These are phyloP conservation scores for Leucoptera coffeella DNA, from an alignment of 2,888 invertebrate species.

Conservation along the genomic window DNA sequence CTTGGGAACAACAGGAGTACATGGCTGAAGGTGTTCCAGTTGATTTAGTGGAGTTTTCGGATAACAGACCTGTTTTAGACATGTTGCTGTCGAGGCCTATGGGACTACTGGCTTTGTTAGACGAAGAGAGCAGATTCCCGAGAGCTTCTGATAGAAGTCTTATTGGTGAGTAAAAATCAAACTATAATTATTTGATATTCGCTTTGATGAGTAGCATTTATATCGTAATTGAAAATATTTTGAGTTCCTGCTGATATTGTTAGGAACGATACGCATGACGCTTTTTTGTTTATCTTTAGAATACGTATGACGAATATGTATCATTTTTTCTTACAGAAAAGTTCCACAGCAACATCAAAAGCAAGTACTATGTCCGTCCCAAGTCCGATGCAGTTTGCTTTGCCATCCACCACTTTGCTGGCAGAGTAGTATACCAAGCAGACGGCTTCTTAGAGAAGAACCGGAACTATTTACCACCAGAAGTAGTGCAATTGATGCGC, in stretches of 20 bases:
- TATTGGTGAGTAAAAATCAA: conserved; percentile 52
- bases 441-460: conserved; percentile 75
- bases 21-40: conserved; percentile 74
- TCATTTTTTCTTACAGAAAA: conserved; percentile 53
- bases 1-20: conserved; percentile 80
- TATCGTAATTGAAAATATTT: too few relatives aligned
- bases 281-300: neutral
- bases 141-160: conserved; percentile 66
- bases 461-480: conserved; percentile 70
- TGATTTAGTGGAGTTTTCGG: conserved; percentile 67
- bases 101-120: conserved; percentile 68
- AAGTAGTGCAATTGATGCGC: conserved; percentile 68
- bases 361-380: conserved; percentile 66
- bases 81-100: conserved; percentile 72
- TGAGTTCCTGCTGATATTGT: too few relatives aligned
- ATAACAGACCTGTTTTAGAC: conserved; percentile 73
- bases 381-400: conserved; percentile 70
- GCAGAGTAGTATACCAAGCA: conserved; percentile 70
- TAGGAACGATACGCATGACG: neutral
- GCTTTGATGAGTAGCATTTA: too few relatives aligned
- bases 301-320: neutral
- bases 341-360: conserved; percentile 69
- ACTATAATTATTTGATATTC: too few relatives aligned
- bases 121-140: conserved; percentile 77
- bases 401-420: conserved; percentile 73